Evolutionary conservation across 2,113 vertebrate species (phyloP).

Genomic region (Edolisoma coerulescens): DNA sequence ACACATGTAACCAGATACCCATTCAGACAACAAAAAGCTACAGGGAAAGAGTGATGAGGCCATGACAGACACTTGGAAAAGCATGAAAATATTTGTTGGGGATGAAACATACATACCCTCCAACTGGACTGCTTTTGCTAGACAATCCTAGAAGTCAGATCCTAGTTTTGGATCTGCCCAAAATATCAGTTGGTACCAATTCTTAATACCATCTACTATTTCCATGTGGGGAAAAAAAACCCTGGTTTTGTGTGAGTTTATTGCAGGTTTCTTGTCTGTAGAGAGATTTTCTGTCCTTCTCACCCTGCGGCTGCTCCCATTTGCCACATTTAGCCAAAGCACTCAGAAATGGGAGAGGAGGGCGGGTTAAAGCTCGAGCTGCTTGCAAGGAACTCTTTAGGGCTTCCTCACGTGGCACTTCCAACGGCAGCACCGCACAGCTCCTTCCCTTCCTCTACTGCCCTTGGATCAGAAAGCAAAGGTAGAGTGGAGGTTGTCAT

Average conservation of each 20-base stretch:
- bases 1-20: conserved; percentile 60
- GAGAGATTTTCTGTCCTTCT: conserved; percentile 1
- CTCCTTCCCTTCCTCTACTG: neutral
- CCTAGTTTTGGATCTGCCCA: conserved; percentile 29
- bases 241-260: neutral
- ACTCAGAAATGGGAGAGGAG: neutral
- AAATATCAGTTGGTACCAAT: conserved; percentile 60
- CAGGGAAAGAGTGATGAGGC: conserved; percentile 60
- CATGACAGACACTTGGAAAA: conserved; percentile 61
- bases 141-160: conserved; percentile 39
- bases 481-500: neutral
- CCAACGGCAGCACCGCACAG: neutral
- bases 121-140: conserved; percentile 40
- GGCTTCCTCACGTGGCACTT: rapidly evolving
- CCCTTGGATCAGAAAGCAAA: neutral
- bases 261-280: neutral
- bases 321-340: neutral
- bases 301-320: neutral
- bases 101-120: conserved; percentile 61
- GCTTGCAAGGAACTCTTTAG: neutral
- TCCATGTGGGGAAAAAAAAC: neutral
- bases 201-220: neutral
- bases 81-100: conserved; percentile 51
- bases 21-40: conserved; percentile 67
- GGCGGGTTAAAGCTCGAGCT: neutral